Evolutionary conservation across 2,113 vertebrate species (phyloP), one percentile per base, ranked within the genome.

Genomic region (Apodemus sylvaticus): DNA sequence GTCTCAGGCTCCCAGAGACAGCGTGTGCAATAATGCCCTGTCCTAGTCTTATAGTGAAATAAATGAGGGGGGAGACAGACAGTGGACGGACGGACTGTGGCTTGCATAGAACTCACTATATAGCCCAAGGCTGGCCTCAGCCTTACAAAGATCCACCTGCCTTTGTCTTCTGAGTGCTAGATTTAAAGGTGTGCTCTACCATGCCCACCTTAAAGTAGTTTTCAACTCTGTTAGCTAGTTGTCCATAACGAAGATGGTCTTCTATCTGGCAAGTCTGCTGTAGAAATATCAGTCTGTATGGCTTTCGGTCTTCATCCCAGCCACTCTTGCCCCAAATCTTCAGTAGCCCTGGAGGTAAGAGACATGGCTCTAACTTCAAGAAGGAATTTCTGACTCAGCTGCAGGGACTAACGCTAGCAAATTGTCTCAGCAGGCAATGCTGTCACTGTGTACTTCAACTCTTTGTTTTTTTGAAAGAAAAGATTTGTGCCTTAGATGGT

Each of bases 31-130:
- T 51, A 20, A 70, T 55, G 66, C 31, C 68, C 48, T 39, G 79
- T 93, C 95, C 93, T 91, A 71, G 73, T 91, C 87, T 86, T 85
- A n/a, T 24, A 88, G 68, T 88, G 36, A 90, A 82, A 79, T 88
- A 81, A 88, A 95, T 53, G 78, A 77, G 26, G 39, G 26, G 2
- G 45, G 22, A 29, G 10, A 26, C 1, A 70, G 71, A 74, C 3
- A 39, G 73, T 5, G 34, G 45, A 78, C 29, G 19, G 26, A 77
- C n/a, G 16, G 16, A 77, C 74, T 55, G 34, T 55, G 77, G 24
- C 81, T 83, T 58, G 22, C n/a, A 58, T 62, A 26, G n/a, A 62
- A 83, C n/a, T 42, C 2, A 1, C 81, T 62, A 14, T 83, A 55
- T 42, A 62, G 14, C 55, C 36, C 22, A 39, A 71, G 26, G 22